Percentiles rank a stretch among this genome's conserved stretches.
phyloP scores from a whole-genome alignment of 2,113 vertebrate genomes.

The Cottus gobio region DNA sequence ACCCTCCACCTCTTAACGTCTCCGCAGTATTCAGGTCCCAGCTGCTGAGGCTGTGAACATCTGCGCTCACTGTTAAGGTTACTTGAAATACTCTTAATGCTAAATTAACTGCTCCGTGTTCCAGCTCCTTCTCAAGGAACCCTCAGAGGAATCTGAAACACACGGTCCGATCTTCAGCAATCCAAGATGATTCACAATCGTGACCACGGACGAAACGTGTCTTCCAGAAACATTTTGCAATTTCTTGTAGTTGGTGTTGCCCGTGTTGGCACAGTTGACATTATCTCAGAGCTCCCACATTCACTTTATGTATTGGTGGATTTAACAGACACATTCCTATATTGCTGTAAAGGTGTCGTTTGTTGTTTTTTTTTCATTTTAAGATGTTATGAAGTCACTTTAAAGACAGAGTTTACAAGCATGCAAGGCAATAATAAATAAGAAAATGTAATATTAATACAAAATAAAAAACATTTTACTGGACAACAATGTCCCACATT shows the following conservation, averaged over 20 bases:
- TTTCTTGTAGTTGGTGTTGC: slow-evolving; percentile 13
- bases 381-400: background rate
- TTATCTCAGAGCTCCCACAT: background rate
- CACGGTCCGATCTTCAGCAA: background rate
- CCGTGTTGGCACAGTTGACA: background rate
- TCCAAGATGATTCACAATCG: slow-evolving; percentile 12
- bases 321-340: background rate
- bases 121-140: slow-evolving; percentile 40
- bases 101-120: slow-evolving; percentile 63
- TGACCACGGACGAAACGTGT: background rate
- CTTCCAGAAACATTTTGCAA: background rate
- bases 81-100: slow-evolving; percentile 62
- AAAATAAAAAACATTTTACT: background rate
- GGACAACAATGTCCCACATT: background rate
- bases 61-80: slow-evolving; percentile 68
- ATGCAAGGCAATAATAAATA: background rate
- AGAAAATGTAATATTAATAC: background rate
- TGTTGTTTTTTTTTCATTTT: background rate
- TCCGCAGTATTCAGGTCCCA: slow-evolving; percentile 39
- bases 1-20: slow-evolving; percentile 42
- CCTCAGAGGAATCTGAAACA: slow-evolving; percentile 61
- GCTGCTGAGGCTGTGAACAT: slow-evolving; percentile 67
- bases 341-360: background rate
- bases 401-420: background rate
- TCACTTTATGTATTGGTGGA: background rate